Evolutionary conservation across 1,140 invertebrate species (phyloP).

Genomic region (Cyclargus thomasi): DNA sequence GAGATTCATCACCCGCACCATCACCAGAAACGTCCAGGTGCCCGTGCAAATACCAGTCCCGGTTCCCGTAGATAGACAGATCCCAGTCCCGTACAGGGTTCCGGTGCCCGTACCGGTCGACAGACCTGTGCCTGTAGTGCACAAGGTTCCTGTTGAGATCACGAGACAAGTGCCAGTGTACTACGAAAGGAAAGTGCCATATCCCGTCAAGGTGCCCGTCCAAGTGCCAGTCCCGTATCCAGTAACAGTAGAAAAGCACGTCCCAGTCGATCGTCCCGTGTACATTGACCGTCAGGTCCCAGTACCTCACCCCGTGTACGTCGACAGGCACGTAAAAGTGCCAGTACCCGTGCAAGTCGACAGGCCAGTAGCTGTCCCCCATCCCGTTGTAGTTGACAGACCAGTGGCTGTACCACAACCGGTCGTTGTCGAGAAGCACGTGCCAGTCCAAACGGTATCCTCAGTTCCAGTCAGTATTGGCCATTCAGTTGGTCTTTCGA

Average conservation of each 20-base stretch:
- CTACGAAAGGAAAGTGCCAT: constrained; percentile 60
- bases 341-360: constrained; percentile 60
- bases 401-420: constrained; percentile 57
- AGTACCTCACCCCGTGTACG: constrained; percentile 57
- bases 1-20: constrained; percentile 71
- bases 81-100: constrained; percentile 69
- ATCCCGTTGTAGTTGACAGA: constrained; percentile 57
- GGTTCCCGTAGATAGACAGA: constrained; percentile 65
- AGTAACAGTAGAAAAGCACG: constrained; percentile 60
- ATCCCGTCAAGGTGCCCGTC: constrained; percentile 58
- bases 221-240: constrained; percentile 60
- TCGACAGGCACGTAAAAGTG: constrained; percentile 53
- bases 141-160: constrained; percentile 68
- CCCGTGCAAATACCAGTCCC: constrained; percentile 77
- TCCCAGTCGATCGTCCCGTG: constrained; percentile 64
- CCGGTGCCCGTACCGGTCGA: constrained; percentile 70
- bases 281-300: constrained; percentile 60
- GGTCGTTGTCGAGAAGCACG: constrained; percentile 42
- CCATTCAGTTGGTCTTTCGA: constrained; percentile 17
- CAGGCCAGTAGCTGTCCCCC: constrained; percentile 57
- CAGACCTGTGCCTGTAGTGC: constrained; percentile 53
- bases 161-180: constrained; percentile 78
- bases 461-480: constrained; percentile 27
- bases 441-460: constrained; percentile 33
- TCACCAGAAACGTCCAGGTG: constrained; percentile 76